Evolutionary conservation across 2,797 vertebrate genomes (phyloP), one percentile per base, ranked within the genome.

Genomic region (Sebastes kiyomatsui): DNA sequence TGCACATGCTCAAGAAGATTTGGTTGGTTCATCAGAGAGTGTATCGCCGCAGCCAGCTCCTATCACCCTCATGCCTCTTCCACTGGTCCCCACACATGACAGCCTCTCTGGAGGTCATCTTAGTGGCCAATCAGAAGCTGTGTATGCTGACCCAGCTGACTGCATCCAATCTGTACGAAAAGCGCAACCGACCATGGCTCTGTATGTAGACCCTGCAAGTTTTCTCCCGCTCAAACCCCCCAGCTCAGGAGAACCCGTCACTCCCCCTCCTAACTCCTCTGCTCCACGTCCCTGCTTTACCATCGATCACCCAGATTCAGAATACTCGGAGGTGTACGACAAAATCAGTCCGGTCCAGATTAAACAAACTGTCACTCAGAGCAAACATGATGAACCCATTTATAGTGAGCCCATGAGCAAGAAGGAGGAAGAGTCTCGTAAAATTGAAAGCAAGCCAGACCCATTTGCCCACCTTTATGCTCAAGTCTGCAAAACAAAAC

Each of bases 271-370:
- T 2, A 8, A 13, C 16, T 22, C 75, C 1, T 22, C 30, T 1
- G 10, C 18, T 33, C 14, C 69, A 4, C 8, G 10, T 20, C 62
- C 70, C 2, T 1, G 11, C 18, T 23, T 28, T 4, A 27, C n/a
- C 1, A 7, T 5, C 0, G 3, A 74, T 2, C 54, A 65, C 5
- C 30, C 25, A 1, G 92, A 96, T 3, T 81, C 67, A 0, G 87
- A 88, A 1, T 97, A 95, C 38, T 92, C 93, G 0, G 96, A 95
- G 71, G 81, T 93, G 0, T 97, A 92, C 0, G 95, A 96, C 65
- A 95, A 87, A 18, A 81, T 94, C 6, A 73, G 28, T 8, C 82
- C 87, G 5, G 82, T 32, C 60, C 76, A 82, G 67, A 81, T 27
- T 3, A 72, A 58, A 59, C 46, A 12, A 13, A 9, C 20, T 3